These are phyloP conservation scores for Dipodomys spectabilis DNA, from an alignment of 2,113 vertebrate species.

Conservation along the genomic window DNA sequence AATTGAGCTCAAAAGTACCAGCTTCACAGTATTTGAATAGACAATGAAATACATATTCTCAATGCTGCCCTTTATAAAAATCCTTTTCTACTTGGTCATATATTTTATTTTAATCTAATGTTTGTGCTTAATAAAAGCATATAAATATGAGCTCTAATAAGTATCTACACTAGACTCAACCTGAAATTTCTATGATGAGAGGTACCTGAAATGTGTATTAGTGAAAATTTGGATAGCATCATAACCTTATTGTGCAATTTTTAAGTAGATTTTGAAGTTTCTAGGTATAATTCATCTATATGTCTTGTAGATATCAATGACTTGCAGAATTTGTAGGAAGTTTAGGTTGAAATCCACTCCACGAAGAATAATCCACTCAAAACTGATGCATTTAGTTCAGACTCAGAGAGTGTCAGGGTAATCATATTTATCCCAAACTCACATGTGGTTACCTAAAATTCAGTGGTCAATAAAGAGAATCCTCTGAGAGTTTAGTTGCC, in stretches of 20 bases:
- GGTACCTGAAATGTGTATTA: background rate
- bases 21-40: constrained; percentile 10
- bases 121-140: background rate
- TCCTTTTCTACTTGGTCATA: background rate
- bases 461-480: background rate
- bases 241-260: too few species aligned
- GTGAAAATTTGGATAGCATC: background rate
- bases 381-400: background rate
- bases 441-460: background rate
- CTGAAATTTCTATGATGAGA: background rate
- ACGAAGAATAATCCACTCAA: too few species aligned
- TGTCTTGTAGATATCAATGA: background rate
- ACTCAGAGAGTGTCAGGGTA: background rate
- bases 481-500: background rate
- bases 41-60: background rate
- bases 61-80: background rate
- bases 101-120: constrained; percentile 11
- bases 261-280: background rate
- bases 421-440: background rate
- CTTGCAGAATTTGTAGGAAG: background rate
- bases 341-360: background rate
- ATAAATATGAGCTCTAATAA: background rate
- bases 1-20: constrained; percentile 23
- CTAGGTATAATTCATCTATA: background rate
- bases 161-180: background rate